Percentiles rank a stretch among this genome's conserved stretches.
Evolutionary conservation across 2,888 invertebrate species (phyloP).

Genomic region (Nomada ruficornis): DNA sequence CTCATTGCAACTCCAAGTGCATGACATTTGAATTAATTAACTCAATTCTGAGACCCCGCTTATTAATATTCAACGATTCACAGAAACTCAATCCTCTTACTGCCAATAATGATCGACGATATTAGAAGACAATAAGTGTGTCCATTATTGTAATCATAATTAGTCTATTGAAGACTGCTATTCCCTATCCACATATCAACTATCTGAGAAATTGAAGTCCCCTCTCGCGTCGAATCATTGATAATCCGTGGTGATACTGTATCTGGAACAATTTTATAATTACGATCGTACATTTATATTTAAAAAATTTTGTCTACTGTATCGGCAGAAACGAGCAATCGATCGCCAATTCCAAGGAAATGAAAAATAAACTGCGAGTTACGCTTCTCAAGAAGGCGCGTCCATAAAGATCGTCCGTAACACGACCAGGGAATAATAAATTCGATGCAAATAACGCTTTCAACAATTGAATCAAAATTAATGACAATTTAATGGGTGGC

Average conservation of each 20-base stretch:
- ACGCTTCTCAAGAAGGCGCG: background rate
- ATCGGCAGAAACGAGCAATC: conserved; percentile 6
- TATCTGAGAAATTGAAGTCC: background rate
- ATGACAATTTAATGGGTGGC: conserved; percentile 26
- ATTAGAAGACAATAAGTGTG: background rate
- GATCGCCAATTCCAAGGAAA: conserved; percentile 7
- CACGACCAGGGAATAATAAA: conserved; percentile 28
- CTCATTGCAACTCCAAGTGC: background rate
- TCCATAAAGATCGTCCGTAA: conserved; percentile 8
- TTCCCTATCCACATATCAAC: conserved; percentile 18
- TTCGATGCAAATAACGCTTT: conserved; percentile 23
- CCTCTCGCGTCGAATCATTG: too few relatives aligned
- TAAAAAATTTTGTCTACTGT: background rate
- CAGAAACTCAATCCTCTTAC: background rate
- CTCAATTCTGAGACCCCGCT: background rate
- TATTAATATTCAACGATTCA: background rate
- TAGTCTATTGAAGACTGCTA: background rate
- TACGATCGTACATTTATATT: too few relatives aligned
- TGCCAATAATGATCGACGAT: conserved; percentile 11
- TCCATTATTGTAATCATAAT: background rate
- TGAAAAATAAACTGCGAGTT: conserved; percentile 34
- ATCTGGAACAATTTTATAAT: too few relatives aligned
- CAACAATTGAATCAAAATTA: conserved; percentile 49
- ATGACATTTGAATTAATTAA: background rate
- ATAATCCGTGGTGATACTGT: too few relatives aligned